Evolutionary conservation across 2,888 invertebrate genomes (phyloP).

Genomic region (Orthonychiurus folsomi): DNA sequence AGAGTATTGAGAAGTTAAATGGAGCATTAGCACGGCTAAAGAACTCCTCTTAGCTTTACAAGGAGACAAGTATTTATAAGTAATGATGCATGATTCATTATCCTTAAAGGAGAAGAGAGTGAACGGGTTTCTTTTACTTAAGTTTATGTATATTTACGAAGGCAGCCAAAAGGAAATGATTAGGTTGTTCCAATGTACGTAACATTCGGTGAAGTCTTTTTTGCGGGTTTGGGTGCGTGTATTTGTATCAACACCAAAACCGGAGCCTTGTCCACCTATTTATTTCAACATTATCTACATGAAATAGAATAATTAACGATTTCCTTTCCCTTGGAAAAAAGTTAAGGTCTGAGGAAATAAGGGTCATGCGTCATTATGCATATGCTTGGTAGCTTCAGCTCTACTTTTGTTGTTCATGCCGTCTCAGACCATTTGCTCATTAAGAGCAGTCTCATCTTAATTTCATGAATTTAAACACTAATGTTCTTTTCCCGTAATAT

Average conservation of each 20-base stretch:
- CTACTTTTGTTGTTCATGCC: background rate
- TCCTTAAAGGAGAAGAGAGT: background rate
- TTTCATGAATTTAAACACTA: background rate
- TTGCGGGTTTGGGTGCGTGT: background rate
- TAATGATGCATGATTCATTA: constrained; percentile 1
- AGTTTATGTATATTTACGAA: background rate
- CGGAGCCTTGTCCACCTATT: background rate
- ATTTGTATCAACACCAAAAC: background rate
- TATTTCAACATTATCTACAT: background rate
- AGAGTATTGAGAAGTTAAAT: background rate
- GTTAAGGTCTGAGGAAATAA: background rate
- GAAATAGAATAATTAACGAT: background rate
- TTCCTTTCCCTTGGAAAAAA: background rate
- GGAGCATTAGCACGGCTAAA: background rate
- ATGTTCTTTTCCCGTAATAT: too few relatives aligned
- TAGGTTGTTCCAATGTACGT: background rate
- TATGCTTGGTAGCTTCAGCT: background rate
- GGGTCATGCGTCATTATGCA: background rate
- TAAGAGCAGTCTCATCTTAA: background rate
- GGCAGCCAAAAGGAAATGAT: background rate
- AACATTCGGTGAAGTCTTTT: background rate
- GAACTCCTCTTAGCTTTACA: background rate
- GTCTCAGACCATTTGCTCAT: background rate
- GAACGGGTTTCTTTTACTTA: background rate
- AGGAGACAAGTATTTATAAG: background rate